Evolutionary conservation across 2,113 vertebrate genomes (phyloP).

Genomic region (Peromyscus maniculatus): DNA sequence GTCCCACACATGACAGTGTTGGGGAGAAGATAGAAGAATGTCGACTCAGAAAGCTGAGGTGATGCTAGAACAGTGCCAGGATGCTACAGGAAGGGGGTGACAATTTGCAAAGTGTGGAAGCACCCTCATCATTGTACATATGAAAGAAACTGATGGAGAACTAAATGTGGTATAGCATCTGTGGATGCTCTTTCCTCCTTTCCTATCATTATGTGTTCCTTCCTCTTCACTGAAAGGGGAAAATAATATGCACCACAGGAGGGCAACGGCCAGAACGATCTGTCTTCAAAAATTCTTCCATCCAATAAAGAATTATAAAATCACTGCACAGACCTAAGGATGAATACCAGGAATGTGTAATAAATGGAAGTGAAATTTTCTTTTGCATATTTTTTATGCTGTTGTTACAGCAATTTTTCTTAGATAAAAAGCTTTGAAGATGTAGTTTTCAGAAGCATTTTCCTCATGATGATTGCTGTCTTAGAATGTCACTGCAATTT

Average conservation of each 20-base stretch:
- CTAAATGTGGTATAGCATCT: slow-evolving; percentile 23
- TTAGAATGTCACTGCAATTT: slow-evolving; percentile 39
- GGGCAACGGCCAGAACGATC: slow-evolving; percentile 55
- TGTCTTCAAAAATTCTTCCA: slow-evolving; percentile 49
- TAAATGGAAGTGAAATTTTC: slow-evolving; percentile 70
- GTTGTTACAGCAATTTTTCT: slow-evolving; percentile 69
- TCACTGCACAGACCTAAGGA: slow-evolving; percentile 12
- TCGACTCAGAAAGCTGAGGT: not conserved
- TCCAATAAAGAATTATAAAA: slow-evolving; percentile 34
- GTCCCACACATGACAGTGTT: not conserved
- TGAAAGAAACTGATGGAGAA: not conserved
- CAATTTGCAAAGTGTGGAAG: not conserved
- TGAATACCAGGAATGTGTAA: slow-evolving; percentile 54
- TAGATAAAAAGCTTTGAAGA: slow-evolving; percentile 68
- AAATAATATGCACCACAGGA: slow-evolving; percentile 50
- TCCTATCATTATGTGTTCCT: slow-evolving; percentile 31
- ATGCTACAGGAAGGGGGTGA: not conserved
- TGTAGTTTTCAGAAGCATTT: slow-evolving; percentile 48
- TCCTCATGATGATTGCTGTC: slow-evolving; percentile 16
- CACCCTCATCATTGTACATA: not conserved
- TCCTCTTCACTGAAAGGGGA: slow-evolving; percentile 24
- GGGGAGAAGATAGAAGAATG: not conserved
- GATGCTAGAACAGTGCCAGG: not conserved
- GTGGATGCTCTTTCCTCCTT: not conserved
- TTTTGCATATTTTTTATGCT: slow-evolving; percentile 70